A percentile compares a stretch with the other conserved stretches of the same genome.
phyloP scores from a whole-genome alignment of 1,140 invertebrate species.

The Trachymyrmex septentrionalis region DNA sequence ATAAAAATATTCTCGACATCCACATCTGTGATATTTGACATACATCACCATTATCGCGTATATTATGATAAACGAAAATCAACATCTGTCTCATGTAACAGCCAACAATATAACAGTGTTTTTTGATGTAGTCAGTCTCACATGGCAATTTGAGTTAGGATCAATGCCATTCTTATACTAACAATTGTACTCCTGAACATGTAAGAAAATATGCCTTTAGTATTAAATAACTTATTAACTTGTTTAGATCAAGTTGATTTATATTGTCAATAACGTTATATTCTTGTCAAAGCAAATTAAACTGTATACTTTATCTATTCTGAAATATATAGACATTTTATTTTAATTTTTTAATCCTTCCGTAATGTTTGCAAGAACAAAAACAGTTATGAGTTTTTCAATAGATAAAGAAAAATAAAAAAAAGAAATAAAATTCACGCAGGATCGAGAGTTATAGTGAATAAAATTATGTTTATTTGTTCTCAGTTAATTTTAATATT shows the following conservation, averaged over 20 bases:
- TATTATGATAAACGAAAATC: conserved; percentile 15
- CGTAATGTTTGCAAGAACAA: neutral
- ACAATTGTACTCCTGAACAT: neutral
- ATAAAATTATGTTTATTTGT: neutral
- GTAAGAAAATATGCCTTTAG: conserved; percentile 29
- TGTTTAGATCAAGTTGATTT: neutral
- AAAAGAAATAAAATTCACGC: neutral
- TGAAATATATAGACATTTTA: neutral
- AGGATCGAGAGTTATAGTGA: neutral
- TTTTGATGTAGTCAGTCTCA: neutral
- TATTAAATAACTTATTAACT: conserved; percentile 4
- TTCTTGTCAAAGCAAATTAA: neutral
- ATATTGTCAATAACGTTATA: neutral
- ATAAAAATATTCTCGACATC: conserved; percentile 8
- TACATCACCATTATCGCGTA: conserved; percentile 8
- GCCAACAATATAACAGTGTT: neutral
- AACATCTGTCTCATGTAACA: neutral
- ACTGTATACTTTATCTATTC: neutral
- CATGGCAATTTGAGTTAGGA: neutral
- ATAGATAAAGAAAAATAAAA: neutral
- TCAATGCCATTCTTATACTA: neutral
- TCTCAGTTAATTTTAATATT: conserved; percentile 9
- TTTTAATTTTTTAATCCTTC: neutral
- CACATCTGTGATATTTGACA: conserved; percentile 23
- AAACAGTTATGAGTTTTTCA: neutral